A percentile compares a stretch with the other conserved stretches of the same genome.
Conservation (phyloP, 2,888 invertebrate genomes). For the Melangyna quadrimaculata region DNA sequence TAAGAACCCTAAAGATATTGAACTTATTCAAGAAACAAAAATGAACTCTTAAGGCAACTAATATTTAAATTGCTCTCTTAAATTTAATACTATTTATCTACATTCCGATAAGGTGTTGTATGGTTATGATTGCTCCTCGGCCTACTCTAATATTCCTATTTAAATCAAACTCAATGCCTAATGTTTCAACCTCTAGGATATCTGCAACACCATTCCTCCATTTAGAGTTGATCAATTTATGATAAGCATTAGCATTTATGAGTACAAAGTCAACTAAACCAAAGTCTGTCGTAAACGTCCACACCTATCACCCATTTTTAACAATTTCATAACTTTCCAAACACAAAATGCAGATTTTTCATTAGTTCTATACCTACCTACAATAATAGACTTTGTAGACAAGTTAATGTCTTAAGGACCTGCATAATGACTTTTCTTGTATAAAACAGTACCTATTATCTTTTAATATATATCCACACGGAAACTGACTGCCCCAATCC, state of each 20-base stretch:
- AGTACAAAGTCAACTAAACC: constrained; percentile 15
- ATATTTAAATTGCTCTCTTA: too few species aligned
- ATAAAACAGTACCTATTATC: not conserved
- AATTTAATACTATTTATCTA: too few species aligned
- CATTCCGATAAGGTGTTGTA: too few species aligned
- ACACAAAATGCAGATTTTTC: constrained; percentile 55
- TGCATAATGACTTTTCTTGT: not conserved
- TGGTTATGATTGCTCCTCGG: too few species aligned
- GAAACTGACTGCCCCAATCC: not conserved
- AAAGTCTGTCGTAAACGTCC: constrained; percentile 40
- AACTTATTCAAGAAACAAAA: too few species aligned
- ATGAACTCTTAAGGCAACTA: too few species aligned
- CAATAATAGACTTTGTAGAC: constrained; percentile 25
- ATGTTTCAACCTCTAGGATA: too few species aligned
- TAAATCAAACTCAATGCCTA: too few species aligned
- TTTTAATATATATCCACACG: not conserved
- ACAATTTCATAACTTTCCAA: constrained; percentile 52
- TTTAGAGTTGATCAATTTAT: constrained; percentile 43
- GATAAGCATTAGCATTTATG: constrained; percentile 53
- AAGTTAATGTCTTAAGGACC: constrained; percentile 39
- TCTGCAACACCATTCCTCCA: constrained; percentile 9
- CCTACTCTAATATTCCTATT: too few species aligned
- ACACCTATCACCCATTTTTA: constrained; percentile 48
- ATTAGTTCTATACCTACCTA: constrained; percentile 33
- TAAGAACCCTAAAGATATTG: too few species aligned